Percentiles rank a stretch among this genome's conserved stretches.
phyloP scores from a whole-genome alignment of 2,113 vertebrate species.

The Silurus meridionalis region DNA sequence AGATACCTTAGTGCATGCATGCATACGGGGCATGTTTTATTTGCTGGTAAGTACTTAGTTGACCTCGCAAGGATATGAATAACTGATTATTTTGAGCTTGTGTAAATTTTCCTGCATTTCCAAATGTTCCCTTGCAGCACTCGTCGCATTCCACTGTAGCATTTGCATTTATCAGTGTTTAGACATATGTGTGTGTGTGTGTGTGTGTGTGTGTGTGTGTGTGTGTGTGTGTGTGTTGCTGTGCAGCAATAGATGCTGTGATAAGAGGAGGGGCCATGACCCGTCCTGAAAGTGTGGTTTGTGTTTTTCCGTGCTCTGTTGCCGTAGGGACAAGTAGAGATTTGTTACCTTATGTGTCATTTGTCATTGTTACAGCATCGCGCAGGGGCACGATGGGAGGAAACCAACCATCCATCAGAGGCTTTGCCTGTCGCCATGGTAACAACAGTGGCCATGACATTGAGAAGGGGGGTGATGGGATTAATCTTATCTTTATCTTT shows the following conservation, averaged over 20 bases:
- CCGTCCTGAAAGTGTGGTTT: slow-evolving; percentile 32
- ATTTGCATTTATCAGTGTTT: neutral
- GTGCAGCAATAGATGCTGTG: neutral
- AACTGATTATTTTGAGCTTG: neutral
- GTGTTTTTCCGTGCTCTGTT: slow-evolving; percentile 43
- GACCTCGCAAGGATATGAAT: no score
- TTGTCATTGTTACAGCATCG: slow-evolving; percentile 55
- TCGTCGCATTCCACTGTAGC: neutral
- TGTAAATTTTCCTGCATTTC: neutral
- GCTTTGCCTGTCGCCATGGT: slow-evolving; percentile 39
- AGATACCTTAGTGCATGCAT: neutral
- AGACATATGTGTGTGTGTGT: neutral
- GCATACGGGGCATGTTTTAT: no score
- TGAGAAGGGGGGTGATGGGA: slow-evolving; percentile 2
- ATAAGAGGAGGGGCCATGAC: slow-evolving; percentile 32
- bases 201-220: no score
- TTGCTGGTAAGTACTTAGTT: no score
- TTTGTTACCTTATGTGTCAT: slow-evolving; percentile 58
- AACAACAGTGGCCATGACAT: slow-evolving; percentile 39
- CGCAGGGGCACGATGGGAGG: slow-evolving; percentile 44
- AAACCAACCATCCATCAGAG: slow-evolving; percentile 58
- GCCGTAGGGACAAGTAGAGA: slow-evolving; percentile 55
- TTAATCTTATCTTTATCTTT: slow-evolving; percentile 22
- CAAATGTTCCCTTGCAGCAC: neutral
- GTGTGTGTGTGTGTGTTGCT: neutral